Conservation (phyloP, 2,888 invertebrate genomes). For the Deroplatys truncata region DNA sequence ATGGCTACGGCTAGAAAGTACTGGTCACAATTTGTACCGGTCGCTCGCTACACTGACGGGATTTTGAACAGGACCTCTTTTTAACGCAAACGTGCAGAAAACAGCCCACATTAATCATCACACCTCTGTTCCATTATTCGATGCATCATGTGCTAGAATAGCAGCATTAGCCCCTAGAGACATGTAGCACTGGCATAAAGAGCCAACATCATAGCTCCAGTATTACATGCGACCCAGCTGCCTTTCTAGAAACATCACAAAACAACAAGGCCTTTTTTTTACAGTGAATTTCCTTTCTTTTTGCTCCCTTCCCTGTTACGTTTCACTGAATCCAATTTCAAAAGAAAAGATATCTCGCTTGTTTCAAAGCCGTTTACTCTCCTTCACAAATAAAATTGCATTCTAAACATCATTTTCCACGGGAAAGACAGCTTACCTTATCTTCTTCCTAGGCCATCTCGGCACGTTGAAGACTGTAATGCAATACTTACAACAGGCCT, state of each 20-base stretch:
- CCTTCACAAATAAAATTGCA: not conserved
- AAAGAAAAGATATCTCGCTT: not conserved
- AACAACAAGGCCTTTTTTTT: not conserved
- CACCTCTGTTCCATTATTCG: not conserved
- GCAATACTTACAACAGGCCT: no score
- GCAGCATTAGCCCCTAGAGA: not conserved
- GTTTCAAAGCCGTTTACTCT: not conserved
- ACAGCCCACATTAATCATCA: not conserved
- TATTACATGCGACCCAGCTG: not conserved
- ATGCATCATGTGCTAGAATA: not conserved
- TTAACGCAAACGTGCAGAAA: no score
- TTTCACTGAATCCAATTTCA: not conserved
- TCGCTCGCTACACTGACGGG: no score
- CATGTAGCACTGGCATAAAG: not conserved
- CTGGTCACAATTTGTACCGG: no score
- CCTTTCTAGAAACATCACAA: not conserved
- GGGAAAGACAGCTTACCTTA: not conserved
- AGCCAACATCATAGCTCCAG: not conserved
- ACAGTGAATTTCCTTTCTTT: not conserved
- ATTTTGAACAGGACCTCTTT: no score
- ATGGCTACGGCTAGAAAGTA: no score
- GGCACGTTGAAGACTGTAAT: no score
- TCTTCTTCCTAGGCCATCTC: not conserved
- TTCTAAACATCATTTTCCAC: not conserved
- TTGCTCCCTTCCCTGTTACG: not conserved